Conservation (phyloP, 2,888 invertebrate species). For the Drosophila algonquin region DNA sequence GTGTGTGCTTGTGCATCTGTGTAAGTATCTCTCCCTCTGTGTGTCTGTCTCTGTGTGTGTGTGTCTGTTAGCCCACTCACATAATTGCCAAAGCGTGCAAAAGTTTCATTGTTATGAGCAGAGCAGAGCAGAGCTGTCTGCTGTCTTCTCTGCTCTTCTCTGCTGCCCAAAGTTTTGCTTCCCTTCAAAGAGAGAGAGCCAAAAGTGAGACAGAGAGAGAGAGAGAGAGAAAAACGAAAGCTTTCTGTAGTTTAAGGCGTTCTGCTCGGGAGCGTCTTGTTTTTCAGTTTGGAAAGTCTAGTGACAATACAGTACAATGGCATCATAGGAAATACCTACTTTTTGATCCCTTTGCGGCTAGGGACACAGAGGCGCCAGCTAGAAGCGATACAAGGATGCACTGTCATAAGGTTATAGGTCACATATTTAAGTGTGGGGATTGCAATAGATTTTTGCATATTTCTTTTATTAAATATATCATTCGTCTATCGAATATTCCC, state of each 20-base stretch:
- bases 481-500: no score
- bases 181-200: constrained; percentile 24
- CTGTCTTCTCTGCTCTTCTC: constrained; percentile 12
- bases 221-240: constrained; percentile 17
- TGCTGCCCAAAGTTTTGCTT: constrained; percentile 55
- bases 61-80: constrained; percentile 40
- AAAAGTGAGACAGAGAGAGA: no score
- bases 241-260: constrained; percentile 59
- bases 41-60: background rate
- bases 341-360: constrained; percentile 29
- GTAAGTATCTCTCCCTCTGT: no score
- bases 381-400: background rate
- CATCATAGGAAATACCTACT: constrained; percentile 36
- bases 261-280: constrained; percentile 49
- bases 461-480: no score
- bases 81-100: constrained; percentile 65
- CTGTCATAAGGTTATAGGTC: no score
- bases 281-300: constrained; percentile 17
- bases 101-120: constrained; percentile 72
- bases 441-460: no score
- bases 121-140: background rate
- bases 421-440: no score
- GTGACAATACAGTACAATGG: no score
- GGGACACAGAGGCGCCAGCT: constrained; percentile 47
- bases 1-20: background rate